Evolutionary conservation across 2,888 invertebrate genomes (phyloP).

Genomic region (Archips xylosteana): DNA sequence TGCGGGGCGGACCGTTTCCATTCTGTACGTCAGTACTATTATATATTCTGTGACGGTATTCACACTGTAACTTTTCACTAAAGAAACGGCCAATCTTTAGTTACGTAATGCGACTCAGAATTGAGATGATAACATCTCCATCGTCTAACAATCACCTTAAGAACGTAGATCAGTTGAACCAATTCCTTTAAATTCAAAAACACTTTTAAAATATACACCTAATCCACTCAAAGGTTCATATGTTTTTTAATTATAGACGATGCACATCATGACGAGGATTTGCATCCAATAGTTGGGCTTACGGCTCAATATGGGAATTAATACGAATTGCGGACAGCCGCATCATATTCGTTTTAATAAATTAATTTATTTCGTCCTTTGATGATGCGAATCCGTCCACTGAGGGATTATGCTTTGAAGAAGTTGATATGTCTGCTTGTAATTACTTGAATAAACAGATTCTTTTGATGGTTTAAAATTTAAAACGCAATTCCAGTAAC

Average conservation of each 20-base stretch:
- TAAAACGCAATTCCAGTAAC: too few species aligned
- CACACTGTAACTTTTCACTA: too few species aligned
- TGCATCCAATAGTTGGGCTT: slow-evolving; percentile 53
- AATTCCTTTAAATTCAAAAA: not conserved
- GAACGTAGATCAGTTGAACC: too few species aligned
- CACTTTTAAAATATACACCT: not conserved
- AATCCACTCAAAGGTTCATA: slow-evolving; percentile 53
- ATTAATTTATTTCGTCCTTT: slow-evolving; percentile 40
- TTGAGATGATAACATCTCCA: too few species aligned
- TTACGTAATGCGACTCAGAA: too few species aligned
- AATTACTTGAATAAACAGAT: not conserved
- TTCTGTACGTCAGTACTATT: too few species aligned
- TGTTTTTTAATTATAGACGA: slow-evolving; percentile 72
- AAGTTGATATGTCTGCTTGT: not conserved
- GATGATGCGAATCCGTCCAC: slow-evolving; percentile 29
- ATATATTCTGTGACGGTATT: too few species aligned
- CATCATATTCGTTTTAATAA: slow-evolving; percentile 39
- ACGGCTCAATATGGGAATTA: slow-evolving; percentile 60
- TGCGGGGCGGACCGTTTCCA: too few species aligned
- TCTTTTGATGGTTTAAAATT: not conserved
- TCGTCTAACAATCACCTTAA: too few species aligned
- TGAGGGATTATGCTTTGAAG: slow-evolving; percentile 20
- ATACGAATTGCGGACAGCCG: slow-evolving; percentile 57
- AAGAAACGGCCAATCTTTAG: too few species aligned
- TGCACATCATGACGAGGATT: slow-evolving; percentile 61